Evolutionary conservation across 2,113 vertebrate species (phyloP).

Genomic region (Misgurnus anguillicaudatus): DNA sequence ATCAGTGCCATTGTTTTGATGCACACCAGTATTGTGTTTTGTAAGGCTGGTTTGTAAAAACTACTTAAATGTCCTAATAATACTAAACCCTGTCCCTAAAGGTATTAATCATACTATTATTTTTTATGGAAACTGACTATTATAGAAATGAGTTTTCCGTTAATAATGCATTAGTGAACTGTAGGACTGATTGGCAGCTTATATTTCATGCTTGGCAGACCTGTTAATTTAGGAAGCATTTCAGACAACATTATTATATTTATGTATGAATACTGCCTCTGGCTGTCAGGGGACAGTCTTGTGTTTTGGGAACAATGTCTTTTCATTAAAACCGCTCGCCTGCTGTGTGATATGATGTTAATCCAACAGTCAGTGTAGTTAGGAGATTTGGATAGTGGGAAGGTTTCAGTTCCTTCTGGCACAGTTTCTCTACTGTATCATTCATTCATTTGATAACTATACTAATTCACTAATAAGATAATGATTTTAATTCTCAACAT

Average conservation of each 20-base stretch:
- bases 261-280: background rate
- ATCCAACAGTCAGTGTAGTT: background rate
- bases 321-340: background rate
- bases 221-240: constrained; percentile 24
- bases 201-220: constrained; percentile 19
- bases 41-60: too few species aligned
- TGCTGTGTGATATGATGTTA: constrained; percentile 21
- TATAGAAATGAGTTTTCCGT: background rate
- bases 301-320: constrained; percentile 21
- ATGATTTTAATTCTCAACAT: background rate
- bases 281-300: background rate
- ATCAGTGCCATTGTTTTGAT: too few species aligned
- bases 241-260: constrained; percentile 5
- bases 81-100: too few species aligned
- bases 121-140: too few species aligned
- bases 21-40: too few species aligned
- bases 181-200: background rate
- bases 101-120: too few species aligned
- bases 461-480: too few species aligned
- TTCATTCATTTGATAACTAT: background rate
- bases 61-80: too few species aligned
- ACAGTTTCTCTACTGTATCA: background rate
- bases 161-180: constrained; percentile 15
- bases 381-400: background rate
- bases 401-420: background rate